Evolutionary conservation across 1,140 invertebrate species (phyloP).

Genomic region (Bombus soroeensis): DNA sequence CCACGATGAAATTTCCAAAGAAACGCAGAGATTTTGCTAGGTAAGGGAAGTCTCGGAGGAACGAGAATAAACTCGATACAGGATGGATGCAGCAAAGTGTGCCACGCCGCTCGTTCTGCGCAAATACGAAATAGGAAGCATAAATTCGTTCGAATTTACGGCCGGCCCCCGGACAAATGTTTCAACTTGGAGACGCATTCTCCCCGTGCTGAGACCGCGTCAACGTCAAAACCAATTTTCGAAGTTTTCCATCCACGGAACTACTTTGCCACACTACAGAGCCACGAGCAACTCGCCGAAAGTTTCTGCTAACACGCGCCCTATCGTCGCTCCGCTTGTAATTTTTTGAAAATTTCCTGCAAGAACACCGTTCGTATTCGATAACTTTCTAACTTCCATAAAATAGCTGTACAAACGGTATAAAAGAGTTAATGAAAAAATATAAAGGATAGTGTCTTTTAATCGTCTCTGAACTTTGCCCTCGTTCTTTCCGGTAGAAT

Average conservation of each 20-base stretch:
- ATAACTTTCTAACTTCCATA: background rate
- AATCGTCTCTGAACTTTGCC: background rate
- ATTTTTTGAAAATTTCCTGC: slow-evolving; percentile 4
- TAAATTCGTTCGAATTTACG: slow-evolving; percentile 51
- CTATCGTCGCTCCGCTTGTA: background rate
- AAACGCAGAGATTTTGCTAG: background rate
- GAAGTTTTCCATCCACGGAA: slow-evolving; percentile 33
- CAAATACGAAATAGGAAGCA: slow-evolving; percentile 31
- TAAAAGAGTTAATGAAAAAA: background rate
- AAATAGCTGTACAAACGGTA: background rate
- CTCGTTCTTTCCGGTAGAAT: background rate
- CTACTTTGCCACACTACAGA: background rate
- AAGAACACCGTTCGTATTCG: background rate
- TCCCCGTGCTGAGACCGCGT: background rate
- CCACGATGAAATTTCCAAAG: background rate
- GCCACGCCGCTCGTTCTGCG: slow-evolving; percentile 16
- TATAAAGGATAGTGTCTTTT: no score
- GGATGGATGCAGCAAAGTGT: slow-evolving; percentile 5
- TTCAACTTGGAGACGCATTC: slow-evolving; percentile 27
- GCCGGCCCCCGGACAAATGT: slow-evolving; percentile 28
- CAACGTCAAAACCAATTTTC: slow-evolving; percentile 46
- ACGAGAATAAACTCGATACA: slow-evolving; percentile 33
- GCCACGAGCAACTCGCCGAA: background rate
- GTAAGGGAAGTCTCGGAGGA: background rate
- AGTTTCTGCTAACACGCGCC: background rate